These are phyloP conservation scores for Dicrurus megarhynchus DNA, from an alignment of 2,113 vertebrate genomes.

Conservation along the genomic window DNA sequence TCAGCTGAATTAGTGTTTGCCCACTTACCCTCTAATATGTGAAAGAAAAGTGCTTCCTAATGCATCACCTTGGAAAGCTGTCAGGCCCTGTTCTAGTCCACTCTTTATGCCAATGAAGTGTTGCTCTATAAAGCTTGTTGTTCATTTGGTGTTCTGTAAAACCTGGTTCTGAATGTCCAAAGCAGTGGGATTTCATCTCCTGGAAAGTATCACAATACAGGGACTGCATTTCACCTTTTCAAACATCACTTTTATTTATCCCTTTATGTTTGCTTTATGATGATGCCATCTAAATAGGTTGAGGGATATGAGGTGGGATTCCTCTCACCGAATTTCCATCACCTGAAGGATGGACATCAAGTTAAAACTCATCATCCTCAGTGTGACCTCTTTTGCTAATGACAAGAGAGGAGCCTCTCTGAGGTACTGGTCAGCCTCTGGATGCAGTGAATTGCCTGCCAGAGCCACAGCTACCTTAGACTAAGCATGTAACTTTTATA, in stretches of 20 bases:
- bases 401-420: neutral
- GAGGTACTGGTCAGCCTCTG: neutral
- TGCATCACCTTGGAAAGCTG: neutral
- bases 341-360: neutral
- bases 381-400: neutral
- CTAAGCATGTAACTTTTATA: neutral
- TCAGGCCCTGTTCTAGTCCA: neutral
- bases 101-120: neutral
- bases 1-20: neutral
- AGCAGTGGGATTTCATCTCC: neutral
- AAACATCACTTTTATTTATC: neutral
- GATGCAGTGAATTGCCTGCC: neutral
- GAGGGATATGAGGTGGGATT: neutral
- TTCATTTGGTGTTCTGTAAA: neutral
- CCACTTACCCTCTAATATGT: neutral
- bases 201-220: neutral
- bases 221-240: neutral
- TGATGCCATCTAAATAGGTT: neutral
- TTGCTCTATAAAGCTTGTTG: neutral
- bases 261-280: neutral
- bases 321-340: neutral
- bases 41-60: neutral
- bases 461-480: neutral
- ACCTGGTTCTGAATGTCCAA: neutral
- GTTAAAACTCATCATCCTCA: neutral